Evolutionary conservation across 2,888 invertebrate species (phyloP).

Genomic region (Lasius fuliginosus): DNA sequence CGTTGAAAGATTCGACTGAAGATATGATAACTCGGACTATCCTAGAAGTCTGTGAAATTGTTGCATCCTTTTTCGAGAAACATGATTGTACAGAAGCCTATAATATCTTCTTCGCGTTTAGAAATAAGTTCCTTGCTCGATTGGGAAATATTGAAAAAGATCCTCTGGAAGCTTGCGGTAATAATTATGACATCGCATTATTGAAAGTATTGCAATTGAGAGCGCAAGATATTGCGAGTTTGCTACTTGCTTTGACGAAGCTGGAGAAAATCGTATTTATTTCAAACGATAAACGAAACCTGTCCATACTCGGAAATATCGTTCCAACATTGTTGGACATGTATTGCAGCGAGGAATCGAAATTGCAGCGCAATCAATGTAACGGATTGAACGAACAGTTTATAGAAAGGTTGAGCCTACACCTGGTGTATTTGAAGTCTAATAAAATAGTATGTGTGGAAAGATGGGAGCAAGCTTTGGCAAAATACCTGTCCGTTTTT

Average conservation of each 20-base stretch:
- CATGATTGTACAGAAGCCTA: conserved; percentile 14
- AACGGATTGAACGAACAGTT: conserved; percentile 69
- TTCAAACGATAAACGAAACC: conserved; percentile 85
- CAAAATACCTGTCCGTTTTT: conserved; percentile 88
- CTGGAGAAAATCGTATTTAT: conserved; percentile 85
- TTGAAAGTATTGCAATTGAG: conserved; percentile 85
- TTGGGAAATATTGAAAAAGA: conserved; percentile 85
- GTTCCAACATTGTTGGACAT: conserved; percentile 88
- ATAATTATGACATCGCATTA: conserved; percentile 77
- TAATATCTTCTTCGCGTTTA: conserved; percentile 86
- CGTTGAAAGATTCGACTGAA: conserved; percentile 73
- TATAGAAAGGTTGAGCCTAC: conserved; percentile 72
- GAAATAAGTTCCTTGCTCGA: conserved; percentile 87
- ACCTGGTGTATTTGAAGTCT: conserved; percentile 74
- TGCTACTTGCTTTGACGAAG: conserved; percentile 86
- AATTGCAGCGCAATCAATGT: conserved; percentile 43
- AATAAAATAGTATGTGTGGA: conserved; percentile 81
- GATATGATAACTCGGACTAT: conserved; percentile 82
- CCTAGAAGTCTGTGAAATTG: conserved; percentile 72
- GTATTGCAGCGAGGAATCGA: conserved; percentile 84
- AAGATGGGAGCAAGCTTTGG: conserved; percentile 87
- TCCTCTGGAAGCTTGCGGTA: conserved; percentile 84
- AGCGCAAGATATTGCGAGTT: conserved; percentile 85
- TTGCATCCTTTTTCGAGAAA: conserved; percentile 71
- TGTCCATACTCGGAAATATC: conserved; percentile 88